These are phyloP conservation scores for Drosophila rhopaloa DNA, from an alignment of 1,140 invertebrate genomes.

Conservation along the genomic window DNA sequence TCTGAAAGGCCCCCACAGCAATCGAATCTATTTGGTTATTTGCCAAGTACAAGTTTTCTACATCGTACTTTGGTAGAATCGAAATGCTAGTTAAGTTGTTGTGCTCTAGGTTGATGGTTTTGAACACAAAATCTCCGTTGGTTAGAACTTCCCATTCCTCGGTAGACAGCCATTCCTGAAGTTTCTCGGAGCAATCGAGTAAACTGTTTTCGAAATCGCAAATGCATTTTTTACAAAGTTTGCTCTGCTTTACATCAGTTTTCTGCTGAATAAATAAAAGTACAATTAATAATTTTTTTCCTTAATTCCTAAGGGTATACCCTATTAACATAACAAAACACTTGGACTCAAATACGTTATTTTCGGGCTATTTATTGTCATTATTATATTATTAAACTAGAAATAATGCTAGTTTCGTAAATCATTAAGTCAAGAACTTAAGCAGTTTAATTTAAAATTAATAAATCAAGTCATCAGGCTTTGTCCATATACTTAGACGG, in stretches of 20 bases:
- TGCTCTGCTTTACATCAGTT: conserved; percentile 33
- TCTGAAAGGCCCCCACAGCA: conserved; percentile 87
- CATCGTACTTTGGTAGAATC: conserved; percentile 78
- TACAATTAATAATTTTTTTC: not conserved
- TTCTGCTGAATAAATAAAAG: conserved; percentile 30
- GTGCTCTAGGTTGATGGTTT: conserved; percentile 71
- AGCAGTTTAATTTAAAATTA: too few species aligned
- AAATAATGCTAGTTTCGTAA: too few species aligned
- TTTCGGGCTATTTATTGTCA: too few species aligned
- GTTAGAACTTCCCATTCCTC: conserved; percentile 84
- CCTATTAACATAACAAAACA: too few species aligned
- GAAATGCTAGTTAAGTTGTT: conserved; percentile 66
- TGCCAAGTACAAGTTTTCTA: conserved; percentile 85
- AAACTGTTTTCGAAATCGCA: conserved; percentile 45
- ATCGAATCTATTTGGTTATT: conserved; percentile 87
- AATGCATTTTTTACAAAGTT: conserved; percentile 78
- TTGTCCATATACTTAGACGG: too few species aligned
- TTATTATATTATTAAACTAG: too few species aligned
- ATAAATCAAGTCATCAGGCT: too few species aligned
- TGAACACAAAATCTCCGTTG: conserved; percentile 81
- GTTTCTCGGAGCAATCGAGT: conserved; percentile 76
- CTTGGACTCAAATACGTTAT: too few species aligned
- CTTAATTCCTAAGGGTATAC: too few species aligned
- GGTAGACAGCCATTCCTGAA: conserved; percentile 60
- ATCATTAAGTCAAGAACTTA: too few species aligned